Conservation (phyloP, 2,888 invertebrate genomes). For the Theodoxus fluviatilis region DNA sequence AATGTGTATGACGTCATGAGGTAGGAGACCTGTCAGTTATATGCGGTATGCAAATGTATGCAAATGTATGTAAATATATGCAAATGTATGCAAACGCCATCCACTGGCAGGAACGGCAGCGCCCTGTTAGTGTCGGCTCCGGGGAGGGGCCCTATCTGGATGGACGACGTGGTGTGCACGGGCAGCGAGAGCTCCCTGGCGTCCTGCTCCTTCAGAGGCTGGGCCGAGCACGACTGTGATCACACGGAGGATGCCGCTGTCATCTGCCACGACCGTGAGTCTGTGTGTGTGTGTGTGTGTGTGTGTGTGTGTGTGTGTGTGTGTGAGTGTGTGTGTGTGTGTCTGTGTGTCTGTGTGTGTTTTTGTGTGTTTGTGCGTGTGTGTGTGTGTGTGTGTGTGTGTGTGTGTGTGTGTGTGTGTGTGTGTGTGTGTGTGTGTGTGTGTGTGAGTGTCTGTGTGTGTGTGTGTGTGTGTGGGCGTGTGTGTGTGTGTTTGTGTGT, state of each 20-base stretch:
- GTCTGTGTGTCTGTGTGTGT: slow-evolving; percentile 7
- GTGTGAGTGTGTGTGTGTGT: slow-evolving; percentile 5
- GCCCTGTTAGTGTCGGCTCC: no score
- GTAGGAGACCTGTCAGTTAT: no score
- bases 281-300: not conserved
- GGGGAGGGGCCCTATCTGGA: slow-evolving; percentile 40
- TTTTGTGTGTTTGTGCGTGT: not conserved
- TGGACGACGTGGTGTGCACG: slow-evolving; percentile 46
- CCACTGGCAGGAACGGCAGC: no score
- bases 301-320: not conserved
- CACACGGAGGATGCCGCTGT: slow-evolving; percentile 47
- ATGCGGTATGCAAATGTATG: no score
- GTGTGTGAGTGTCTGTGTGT: slow-evolving; percentile 9
- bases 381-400: not conserved
- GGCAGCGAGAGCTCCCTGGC: slow-evolving; percentile 42
- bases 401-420: not conserved
- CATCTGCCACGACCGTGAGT: slow-evolving; percentile 32
- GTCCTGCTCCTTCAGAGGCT: slow-evolving; percentile 40
- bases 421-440: slow-evolving; percentile 5
- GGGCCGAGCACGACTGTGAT: slow-evolving; percentile 42
- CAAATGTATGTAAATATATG: no score
- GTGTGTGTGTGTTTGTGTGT: not conserved
- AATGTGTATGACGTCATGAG: no score
- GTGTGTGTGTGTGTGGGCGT: slow-evolving; percentile 5
- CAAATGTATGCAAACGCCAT: no score